phyloP scores from a whole-genome alignment of 37 sponge, comb jelly and placozoan genomes.

The Axinella damicornis region DNA sequence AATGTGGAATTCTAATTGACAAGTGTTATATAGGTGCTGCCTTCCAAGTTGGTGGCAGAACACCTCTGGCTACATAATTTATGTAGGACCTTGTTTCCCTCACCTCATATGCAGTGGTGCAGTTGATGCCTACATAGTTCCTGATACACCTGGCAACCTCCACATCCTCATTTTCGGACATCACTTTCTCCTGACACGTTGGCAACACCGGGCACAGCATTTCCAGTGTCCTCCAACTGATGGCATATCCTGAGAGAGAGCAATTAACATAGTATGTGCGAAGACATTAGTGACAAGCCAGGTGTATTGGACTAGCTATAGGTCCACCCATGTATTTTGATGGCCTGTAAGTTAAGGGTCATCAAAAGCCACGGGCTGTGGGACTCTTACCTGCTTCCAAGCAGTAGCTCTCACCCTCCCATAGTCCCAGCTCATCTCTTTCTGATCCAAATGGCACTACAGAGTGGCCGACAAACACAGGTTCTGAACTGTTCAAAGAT shows the following conservation, averaged over 20 bases:
- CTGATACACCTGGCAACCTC: conserved; percentile 53
- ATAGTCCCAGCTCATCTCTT: conserved; percentile 46
- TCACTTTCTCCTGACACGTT: conserved; percentile 31
- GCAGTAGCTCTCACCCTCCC: conserved; percentile 55
- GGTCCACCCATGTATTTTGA: too few relatives aligned
- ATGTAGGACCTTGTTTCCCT: too few relatives aligned
- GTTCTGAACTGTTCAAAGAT: conserved; percentile 43
- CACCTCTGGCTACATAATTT: too few relatives aligned
- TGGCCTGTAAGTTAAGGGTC: too few relatives aligned
- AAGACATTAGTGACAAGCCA: too few relatives aligned
- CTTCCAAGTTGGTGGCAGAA: too few relatives aligned
- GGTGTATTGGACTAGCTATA: too few relatives aligned
- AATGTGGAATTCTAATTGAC: too few relatives aligned
- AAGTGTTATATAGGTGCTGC: too few relatives aligned
- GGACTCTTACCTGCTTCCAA: not conserved
- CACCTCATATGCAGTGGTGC: conserved; percentile 46
- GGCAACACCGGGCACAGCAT: conserved; percentile 23
- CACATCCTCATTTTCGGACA: conserved; percentile 46
- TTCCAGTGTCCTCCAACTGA: conserved; percentile 41
- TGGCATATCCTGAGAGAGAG: conserved; percentile 9
- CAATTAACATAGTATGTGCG: too few relatives aligned
- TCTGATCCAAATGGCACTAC: conserved; percentile 14
- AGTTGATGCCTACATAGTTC: conserved; percentile 32
- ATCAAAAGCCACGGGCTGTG: too few relatives aligned
- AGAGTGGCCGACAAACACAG: conserved; percentile 21